phyloP scores from a whole-genome alignment of 2,888 invertebrate species.

The Tryphoninae sp. region DNA sequence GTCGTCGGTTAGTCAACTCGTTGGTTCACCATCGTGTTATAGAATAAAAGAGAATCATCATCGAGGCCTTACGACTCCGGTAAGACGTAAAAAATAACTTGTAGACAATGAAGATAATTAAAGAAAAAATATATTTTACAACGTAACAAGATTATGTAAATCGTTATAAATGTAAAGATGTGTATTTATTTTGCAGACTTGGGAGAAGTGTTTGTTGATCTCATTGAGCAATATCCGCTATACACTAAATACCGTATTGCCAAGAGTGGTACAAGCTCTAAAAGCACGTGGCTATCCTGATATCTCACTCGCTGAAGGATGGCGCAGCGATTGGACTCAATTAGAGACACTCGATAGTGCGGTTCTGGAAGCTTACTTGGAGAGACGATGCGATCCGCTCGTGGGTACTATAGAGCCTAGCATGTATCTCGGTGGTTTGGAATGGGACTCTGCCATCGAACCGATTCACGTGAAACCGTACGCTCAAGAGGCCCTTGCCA shows the following conservation, averaged over 20 bases:
- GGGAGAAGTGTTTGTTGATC: conserved; percentile 92
- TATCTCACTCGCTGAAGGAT: conserved; percentile 77
- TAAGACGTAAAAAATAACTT: conserved; percentile 64
- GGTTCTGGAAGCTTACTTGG: conserved; percentile 91
- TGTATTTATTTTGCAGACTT: conserved; percentile 81
- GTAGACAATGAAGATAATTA: background rate
- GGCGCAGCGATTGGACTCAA: conserved; percentile 84
- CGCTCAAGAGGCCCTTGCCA: conserved; percentile 93
- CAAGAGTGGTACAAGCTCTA: conserved; percentile 86
- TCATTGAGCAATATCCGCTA: conserved; percentile 95
- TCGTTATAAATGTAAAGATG: conserved; percentile 18
- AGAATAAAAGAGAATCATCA: conserved; percentile 75
- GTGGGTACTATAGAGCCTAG: conserved; percentile 98
- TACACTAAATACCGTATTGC: conserved; percentile 88
- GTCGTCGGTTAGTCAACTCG: conserved; percentile 85
- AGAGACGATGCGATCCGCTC: conserved; percentile 95
- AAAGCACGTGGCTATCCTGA: conserved; percentile 88
- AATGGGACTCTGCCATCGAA: conserved; percentile 90
- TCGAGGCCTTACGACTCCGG: conserved; percentile 72
- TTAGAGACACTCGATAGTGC: conserved; percentile 84
- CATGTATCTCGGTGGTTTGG: conserved; percentile 95
- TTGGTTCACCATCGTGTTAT: conserved; percentile 84
- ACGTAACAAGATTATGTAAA: background rate
- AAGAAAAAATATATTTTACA: too few relatives aligned
- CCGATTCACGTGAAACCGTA: conserved; percentile 92